Conservation (phyloP, 2,888 invertebrate species). For the Nomada goodeniana region DNA sequence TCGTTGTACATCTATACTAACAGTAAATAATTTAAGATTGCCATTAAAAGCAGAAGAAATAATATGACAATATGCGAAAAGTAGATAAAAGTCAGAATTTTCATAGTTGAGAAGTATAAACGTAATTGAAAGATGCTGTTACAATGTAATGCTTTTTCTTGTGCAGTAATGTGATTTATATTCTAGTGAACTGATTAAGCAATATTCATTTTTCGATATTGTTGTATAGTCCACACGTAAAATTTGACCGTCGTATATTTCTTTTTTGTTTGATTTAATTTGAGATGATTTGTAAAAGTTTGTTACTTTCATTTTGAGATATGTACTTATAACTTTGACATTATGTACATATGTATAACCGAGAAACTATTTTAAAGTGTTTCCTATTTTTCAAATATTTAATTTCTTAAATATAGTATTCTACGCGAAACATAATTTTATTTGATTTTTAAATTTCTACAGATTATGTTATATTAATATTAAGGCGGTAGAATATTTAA, state of each 20-base stretch:
- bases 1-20: constrained; percentile 22
- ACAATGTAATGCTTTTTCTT: constrained; percentile 21
- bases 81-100: constrained; percentile 40
- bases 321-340: constrained; percentile 58
- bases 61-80: constrained; percentile 59
- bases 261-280: constrained; percentile 12
- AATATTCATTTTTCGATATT: constrained; percentile 39
- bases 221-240: constrained; percentile 30
- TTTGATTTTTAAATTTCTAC: constrained; percentile 16
- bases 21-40: constrained; percentile 44
- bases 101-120: constrained; percentile 31
- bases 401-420: constrained; percentile 21
- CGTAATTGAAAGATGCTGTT: constrained; percentile 16
- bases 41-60: constrained; percentile 50
- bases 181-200: constrained; percentile 30
- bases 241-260: constrained; percentile 13
- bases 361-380: constrained; percentile 13
- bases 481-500: constrained; percentile 39
- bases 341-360: constrained; percentile 36
- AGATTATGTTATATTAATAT: constrained; percentile 41
- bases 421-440: constrained; percentile 14
- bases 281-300: constrained; percentile 27
- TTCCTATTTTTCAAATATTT: constrained; percentile 33
- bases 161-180: constrained; percentile 40
- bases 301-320: constrained; percentile 27